Base-by-base conservation (phyloP, 2,113 vertebrate genomes). In the Tragelaphus scriptus region DNA sequence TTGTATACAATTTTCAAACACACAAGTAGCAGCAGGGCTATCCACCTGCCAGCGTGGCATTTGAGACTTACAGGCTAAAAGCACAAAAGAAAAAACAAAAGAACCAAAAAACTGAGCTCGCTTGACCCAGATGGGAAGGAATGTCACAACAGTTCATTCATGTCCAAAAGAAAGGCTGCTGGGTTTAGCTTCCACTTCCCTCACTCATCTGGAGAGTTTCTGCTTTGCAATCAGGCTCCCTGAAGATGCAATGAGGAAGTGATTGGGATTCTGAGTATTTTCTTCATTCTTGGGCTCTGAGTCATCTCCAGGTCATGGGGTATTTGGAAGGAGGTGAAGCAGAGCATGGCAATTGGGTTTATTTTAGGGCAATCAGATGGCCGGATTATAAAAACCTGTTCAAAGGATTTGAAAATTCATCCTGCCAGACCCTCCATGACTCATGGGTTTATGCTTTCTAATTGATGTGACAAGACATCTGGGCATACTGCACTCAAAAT, bases 201-300 rank as follows among this genome's bases (percentile, higher is more conserved):
- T 95, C 91, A 32, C 87, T 94, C 96, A 95, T 84, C 58, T 36
- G 40, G 88, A 89, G 82, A 82, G 17, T 68, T 97, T 97, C 75
- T 97, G 86, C 86, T 91, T 92, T 93, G 19, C 81, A 96, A 90
- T 88, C 65, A 80, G 86, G 25, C 58, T 71, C 68, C 14, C 88
- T 89, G 86, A 96, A 95, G 95, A 86, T 53, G 51, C 79, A 89
- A 47, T 56, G 91, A 96, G 96, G 95, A 98, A 97, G 96, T 96
- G 32, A 96, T 96, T 97, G 88, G 51, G 85, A 97, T 93, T 93
- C 71, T 65, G 85, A 95, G 23, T 85, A 47, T 97, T 96, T 97
- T 95, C 96, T 97, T 96, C 95, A 95, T 97, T 98, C 96, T 97
- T 91, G 51, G 32, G 19, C 8, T 21, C 85, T 97, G 97, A 98